Base-by-base conservation (phyloP, 2,797 vertebrate genomes). In the Heterohyrax brucei region DNA sequence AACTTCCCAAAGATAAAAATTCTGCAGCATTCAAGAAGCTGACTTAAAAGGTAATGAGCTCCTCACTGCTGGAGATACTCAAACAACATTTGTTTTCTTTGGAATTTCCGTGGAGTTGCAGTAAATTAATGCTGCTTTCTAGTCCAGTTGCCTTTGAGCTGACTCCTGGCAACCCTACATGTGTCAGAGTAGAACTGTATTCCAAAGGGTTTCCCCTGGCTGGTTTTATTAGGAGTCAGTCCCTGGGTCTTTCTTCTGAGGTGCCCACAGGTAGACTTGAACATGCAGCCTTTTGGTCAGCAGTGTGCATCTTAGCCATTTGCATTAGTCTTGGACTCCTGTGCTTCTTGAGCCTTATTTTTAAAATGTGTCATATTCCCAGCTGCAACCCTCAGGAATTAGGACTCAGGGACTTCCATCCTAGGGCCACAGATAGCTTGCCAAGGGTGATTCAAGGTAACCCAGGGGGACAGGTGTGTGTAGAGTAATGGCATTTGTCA, bases 11-110 rank as follows among this genome's bases (percentile, higher is more conserved):
- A 53, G 50, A n/a, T 77, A 39, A 16, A 64, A 64, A 64, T 76
- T 16, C 24, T 18, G 0, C 53, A 75, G 64, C 53, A 2, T 46
- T 16, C 21, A 61, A 61, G 72, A 46, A 64, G 48, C 81, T 3
- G 4, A 7, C 62, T 1, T 10, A 2, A 33, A 59, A 59, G 48
- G 10, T 39, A 7, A 0, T 0, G 19, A 1, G 26, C 30, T 14
- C 28, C 28, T 13, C 1, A 0, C 30, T 1, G 26, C 44, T 24
- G 22, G 18, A 26, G 19, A 4, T 0, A 5, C 22, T 16, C 73
- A 12, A 5, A 19, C 5, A 12, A 53, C 77, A 3, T 44, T 46
- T 22, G 48, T 28, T 3, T 7, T 80, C n/a, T 79, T 44, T 75
- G 26, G 79, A 26, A 46, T 46, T 92, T 19, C 39, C 0, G 21